A percentile compares a stretch with the other conserved stretches of the same genome.
phyloP scores from a whole-genome alignment of 2,113 vertebrate species.

The Cervus canadensis region DNA sequence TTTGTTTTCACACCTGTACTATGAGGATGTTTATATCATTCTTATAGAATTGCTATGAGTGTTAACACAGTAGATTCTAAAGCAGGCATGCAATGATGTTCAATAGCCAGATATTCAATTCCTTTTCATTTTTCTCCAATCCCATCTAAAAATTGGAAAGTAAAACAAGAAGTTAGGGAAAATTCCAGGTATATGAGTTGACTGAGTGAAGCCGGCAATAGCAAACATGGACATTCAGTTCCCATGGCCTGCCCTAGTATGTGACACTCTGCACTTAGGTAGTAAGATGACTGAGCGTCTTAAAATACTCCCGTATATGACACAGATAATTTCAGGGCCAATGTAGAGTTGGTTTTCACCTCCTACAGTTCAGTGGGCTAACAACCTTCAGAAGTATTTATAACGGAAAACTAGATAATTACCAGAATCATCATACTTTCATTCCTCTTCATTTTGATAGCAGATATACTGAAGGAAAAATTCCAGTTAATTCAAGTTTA shows the following conservation, averaged over 20 bases:
- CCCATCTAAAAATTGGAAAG: neutral
- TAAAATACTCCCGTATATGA: neutral
- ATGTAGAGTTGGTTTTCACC: neutral
- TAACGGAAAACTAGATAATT: neutral
- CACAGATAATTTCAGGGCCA: neutral
- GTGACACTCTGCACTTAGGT: neutral
- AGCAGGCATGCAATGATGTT: neutral
- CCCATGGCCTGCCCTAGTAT: neutral
- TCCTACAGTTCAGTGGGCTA: neutral
- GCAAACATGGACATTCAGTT: neutral
- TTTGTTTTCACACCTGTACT: neutral
- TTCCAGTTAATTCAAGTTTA: constrained; percentile 45
- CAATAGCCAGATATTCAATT: neutral
- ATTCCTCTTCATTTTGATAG: constrained; percentile 60
- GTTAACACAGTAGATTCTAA: neutral
- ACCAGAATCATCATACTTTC: neutral
- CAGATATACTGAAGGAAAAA: neutral
- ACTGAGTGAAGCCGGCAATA: neutral
- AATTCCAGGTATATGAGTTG: neutral
- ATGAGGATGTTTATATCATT: neutral
- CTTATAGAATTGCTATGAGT: neutral
- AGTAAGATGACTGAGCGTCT: neutral
- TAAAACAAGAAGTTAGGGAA: neutral
- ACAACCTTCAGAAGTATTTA: neutral
- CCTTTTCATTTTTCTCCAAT: neutral